Conservation (phyloP, 2,113 vertebrate species). For the Mus spicilegus region DNA sequence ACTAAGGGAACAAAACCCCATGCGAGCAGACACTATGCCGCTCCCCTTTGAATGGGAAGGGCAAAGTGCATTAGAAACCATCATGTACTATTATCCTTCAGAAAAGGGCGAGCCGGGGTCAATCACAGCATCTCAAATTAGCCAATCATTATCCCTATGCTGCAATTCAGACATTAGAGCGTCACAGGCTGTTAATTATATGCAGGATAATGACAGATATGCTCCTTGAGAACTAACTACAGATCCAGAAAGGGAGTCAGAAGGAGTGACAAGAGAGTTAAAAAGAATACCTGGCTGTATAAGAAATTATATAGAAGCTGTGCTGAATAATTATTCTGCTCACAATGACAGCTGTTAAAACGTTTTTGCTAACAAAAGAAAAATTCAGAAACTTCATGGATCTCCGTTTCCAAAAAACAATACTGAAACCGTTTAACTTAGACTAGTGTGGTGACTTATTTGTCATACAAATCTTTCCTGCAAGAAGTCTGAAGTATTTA, state of each 20-base stretch:
- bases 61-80: neutral
- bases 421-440: slow-evolving; percentile 13
- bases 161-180: slow-evolving; percentile 53
- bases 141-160: slow-evolving; percentile 28
- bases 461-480: slow-evolving; percentile 29
- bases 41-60: slow-evolving; percentile 5
- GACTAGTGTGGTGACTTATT: neutral
- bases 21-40: neutral
- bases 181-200: slow-evolving; percentile 60
- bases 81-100: neutral
- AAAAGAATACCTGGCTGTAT: neutral
- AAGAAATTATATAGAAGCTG: slow-evolving; percentile 15
- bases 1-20: slow-evolving; percentile 42
- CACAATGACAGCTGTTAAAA: slow-evolving; percentile 27
- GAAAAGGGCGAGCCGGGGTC: slow-evolving; percentile 53
- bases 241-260: slow-evolving; percentile 34
- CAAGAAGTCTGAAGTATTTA: slow-evolving; percentile 15
- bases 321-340: slow-evolving; percentile 48
- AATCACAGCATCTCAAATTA: slow-evolving; percentile 57
- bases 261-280: slow-evolving; percentile 4
- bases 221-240: slow-evolving; percentile 41
- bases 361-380: slow-evolving; percentile 42
- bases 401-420: neutral
- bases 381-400: slow-evolving; percentile 37
- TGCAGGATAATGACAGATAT: slow-evolving; percentile 49